phyloP scores from a whole-genome alignment of 1,140 invertebrate species.

The Cydia pomonella region DNA sequence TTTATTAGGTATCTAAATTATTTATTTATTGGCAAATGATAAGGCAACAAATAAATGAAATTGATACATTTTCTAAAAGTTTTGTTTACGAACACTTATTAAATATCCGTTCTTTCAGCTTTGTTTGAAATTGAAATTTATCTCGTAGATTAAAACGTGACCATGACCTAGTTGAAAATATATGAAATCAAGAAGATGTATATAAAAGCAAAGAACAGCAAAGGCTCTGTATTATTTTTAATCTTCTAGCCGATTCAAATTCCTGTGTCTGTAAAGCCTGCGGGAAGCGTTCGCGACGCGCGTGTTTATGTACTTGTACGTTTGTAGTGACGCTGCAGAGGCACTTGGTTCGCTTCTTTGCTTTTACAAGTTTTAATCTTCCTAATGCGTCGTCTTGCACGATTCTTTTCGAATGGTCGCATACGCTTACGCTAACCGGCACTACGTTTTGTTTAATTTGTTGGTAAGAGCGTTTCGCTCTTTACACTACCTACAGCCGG shows the following conservation, averaged over 20 bases:
- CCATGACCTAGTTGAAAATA: background rate
- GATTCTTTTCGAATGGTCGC: constrained; percentile 61
- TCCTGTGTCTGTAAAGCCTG: constrained; percentile 13
- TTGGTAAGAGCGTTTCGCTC: constrained; percentile 19
- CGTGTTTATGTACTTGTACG: constrained; percentile 42
- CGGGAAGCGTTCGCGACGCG: constrained; percentile 27
- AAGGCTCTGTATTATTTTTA: constrained; percentile 30
- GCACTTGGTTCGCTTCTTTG: constrained; percentile 55
- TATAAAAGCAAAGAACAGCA: background rate
- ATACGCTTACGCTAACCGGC: constrained; percentile 47
- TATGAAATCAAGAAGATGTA: too few species aligned
- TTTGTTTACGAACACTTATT: background rate
- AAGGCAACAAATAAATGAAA: too few species aligned
- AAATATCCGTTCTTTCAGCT: too few species aligned
- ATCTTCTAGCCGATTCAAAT: constrained; percentile 20
- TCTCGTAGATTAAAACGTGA: background rate
- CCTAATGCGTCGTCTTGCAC: constrained; percentile 68
- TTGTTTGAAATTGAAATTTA: background rate
- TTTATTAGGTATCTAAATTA: too few species aligned
- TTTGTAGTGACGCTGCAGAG: constrained; percentile 42
- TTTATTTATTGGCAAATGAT: too few species aligned
- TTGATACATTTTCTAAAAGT: too few species aligned
- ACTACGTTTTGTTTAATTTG: constrained; percentile 57
- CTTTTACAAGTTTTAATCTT: constrained; percentile 74
- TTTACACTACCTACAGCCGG: background rate